Conservation (phyloP, 2,888 invertebrate genomes). For the Melanophora roralis region DNA sequence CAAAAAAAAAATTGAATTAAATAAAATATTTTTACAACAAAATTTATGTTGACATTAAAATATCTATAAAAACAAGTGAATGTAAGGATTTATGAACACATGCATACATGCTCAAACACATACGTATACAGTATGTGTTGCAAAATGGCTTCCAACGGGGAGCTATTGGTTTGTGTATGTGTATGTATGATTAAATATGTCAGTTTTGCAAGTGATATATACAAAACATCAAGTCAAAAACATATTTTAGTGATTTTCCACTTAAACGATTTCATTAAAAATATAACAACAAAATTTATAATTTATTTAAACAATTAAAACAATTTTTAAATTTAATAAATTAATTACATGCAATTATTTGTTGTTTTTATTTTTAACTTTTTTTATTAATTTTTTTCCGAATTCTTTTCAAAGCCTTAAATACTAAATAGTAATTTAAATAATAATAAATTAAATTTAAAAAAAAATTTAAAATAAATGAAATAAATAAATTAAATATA, state of each 20-base stretch:
- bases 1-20: conserved; percentile 1
- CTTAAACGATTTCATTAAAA: conserved; percentile 49
- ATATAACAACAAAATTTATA: conserved; percentile 40
- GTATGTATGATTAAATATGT: neutral
- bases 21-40: conserved; percentile 39
- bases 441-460: conserved; percentile 41
- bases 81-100: conserved; percentile 33
- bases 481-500: conserved; percentile 20
- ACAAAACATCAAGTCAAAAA: conserved; percentile 73
- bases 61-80: conserved; percentile 39
- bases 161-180: neutral
- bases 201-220: conserved; percentile 57
- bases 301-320: conserved; percentile 61
- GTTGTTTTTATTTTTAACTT: neutral
- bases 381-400: conserved; percentile 17
- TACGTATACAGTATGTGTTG: too few species aligned
- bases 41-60: conserved; percentile 60
- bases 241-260: conserved; percentile 70
- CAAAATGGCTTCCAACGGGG: too few species aligned
- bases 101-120: too few species aligned
- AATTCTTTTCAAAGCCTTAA: conserved; percentile 8
- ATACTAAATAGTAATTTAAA: conserved; percentile 43
- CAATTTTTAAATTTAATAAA: conserved; percentile 59
- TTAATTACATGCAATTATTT: conserved; percentile 56
- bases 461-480: neutral